Evolutionary conservation across 1,140 invertebrate genomes (phyloP).

Genomic region (Manduca sexta): DNA sequence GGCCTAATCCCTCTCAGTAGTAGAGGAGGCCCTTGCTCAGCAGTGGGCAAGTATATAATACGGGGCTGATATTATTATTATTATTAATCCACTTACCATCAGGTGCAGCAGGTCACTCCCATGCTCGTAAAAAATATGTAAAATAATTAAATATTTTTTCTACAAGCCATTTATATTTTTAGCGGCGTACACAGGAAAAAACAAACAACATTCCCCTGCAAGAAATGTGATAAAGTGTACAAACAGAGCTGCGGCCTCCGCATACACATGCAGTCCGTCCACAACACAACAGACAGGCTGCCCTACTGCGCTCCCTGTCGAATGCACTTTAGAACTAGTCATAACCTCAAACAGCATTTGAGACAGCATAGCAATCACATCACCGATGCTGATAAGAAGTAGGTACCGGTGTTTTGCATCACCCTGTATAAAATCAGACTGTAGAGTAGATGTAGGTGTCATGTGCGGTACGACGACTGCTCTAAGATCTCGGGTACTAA

Average conservation of each 20-base stretch:
- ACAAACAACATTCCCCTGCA: conserved; percentile 27
- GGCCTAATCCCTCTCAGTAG: too few relatives aligned
- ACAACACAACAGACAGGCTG: conserved; percentile 5
- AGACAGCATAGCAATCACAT: conserved; percentile 32
- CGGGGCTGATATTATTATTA: too few relatives aligned
- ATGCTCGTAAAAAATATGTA: too few relatives aligned
- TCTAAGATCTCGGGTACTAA: background rate
- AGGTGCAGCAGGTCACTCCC: too few relatives aligned
- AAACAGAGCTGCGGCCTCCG: conserved; percentile 28
- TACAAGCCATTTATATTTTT: background rate
- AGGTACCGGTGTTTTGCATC: background rate
- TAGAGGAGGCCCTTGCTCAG: too few relatives aligned
- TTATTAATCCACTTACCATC: too few relatives aligned
- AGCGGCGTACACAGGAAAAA: conserved; percentile 41
- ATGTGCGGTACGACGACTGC: too few relatives aligned
- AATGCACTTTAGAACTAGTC: conserved; percentile 25
- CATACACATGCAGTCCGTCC: conserved; percentile 21
- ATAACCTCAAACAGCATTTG: conserved; percentile 32
- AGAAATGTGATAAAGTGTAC: conserved; percentile 35
- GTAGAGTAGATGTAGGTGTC: too few relatives aligned
- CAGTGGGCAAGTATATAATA: too few relatives aligned
- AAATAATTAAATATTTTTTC: too few relatives aligned
- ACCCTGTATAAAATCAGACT: too few relatives aligned
- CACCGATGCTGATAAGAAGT: conserved; percentile 29
- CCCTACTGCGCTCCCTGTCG: conserved; percentile 31